These are phyloP conservation scores for Podarcis siculus DNA, from an alignment of 2,797 vertebrate species.

Conservation along the genomic window DNA sequence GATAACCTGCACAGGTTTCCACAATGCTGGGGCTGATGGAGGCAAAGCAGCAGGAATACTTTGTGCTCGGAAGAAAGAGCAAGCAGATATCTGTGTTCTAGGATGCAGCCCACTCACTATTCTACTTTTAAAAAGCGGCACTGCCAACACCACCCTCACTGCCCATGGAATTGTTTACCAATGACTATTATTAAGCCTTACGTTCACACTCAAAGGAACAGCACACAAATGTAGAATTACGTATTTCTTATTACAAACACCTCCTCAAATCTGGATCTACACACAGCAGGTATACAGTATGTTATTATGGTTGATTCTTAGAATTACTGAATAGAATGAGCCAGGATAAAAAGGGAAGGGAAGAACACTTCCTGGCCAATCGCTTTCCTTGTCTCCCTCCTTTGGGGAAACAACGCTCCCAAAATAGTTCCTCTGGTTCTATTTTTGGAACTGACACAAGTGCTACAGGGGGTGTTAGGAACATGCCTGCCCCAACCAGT, in stretches of 20 bases:
- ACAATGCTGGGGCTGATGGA: not conserved
- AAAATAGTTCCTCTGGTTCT: constrained; percentile 30
- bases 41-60: not conserved
- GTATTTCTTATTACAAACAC: not conserved
- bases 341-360: not conserved
- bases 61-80: not conserved
- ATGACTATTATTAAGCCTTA: not conserved
- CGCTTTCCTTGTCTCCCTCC: not conserved
- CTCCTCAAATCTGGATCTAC: not conserved
- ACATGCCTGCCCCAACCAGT: not conserved
- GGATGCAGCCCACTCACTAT: not conserved
- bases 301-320: not conserved
- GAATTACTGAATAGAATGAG: not conserved
- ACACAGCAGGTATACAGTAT: not conserved
- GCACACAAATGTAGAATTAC: not conserved
- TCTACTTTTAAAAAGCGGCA: not conserved
- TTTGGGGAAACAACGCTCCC: not conserved
- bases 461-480: not conserved
- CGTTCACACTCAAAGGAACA: not conserved
- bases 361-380: not conserved
- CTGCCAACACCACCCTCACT: not conserved
- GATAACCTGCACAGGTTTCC: not conserved
- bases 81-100: not conserved
- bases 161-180: not conserved
- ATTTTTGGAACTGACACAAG: constrained; percentile 20